phyloP scores from a whole-genome alignment of 2,797 vertebrate species.

The Argya squamiceps region DNA sequence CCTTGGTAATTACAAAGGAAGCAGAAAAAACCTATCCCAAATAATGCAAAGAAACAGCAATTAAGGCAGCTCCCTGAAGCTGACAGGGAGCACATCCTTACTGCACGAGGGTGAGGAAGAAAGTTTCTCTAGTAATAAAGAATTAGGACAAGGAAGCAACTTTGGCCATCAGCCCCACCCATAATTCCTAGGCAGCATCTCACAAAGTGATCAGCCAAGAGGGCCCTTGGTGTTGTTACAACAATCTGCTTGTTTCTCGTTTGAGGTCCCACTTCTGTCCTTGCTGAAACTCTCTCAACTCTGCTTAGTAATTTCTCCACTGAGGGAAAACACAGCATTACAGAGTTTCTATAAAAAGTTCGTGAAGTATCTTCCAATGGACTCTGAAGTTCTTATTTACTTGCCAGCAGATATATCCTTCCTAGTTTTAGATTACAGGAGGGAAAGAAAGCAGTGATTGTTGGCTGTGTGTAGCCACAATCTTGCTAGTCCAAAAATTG shows the following conservation, averaged over 20 bases:
- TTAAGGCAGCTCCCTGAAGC: not conserved
- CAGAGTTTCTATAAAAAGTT: not conserved
- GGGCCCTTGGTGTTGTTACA: not conserved
- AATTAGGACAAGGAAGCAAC: not conserved
- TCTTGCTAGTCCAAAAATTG: not conserved
- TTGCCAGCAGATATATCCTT: not conserved
- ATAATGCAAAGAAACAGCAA: not conserved
- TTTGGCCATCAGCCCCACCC: not conserved
- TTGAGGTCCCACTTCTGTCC: not conserved
- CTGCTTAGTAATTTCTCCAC: not conserved
- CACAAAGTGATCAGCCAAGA: not conserved
- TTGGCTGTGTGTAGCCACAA: not conserved
- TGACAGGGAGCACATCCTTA: not conserved
- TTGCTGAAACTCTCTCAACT: not conserved
- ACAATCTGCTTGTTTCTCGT: not conserved
- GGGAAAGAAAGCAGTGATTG: not conserved
- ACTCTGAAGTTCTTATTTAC: not conserved
- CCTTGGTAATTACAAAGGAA: not conserved
- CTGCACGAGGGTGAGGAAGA: fast-evolving
- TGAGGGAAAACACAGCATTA: not conserved
- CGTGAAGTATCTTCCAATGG: not conserved
- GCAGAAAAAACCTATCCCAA: not conserved
- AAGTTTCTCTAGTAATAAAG: not conserved
- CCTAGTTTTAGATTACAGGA: not conserved
- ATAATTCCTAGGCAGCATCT: not conserved